Conservation (phyloP, 2,797 vertebrate genomes). For the Bovichtus diacanthus region DNA sequence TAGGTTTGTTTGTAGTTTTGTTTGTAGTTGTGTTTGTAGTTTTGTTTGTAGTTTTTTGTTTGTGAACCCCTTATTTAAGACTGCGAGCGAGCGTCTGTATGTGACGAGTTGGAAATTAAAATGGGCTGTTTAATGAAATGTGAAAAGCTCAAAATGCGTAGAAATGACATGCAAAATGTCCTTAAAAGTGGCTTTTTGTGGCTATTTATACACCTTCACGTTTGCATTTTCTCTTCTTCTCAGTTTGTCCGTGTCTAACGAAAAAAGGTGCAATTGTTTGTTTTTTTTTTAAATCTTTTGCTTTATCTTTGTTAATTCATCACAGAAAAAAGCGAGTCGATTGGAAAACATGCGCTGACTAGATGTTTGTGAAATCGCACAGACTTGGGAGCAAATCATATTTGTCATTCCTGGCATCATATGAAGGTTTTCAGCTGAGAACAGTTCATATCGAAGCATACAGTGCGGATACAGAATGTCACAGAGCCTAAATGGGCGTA, state of each 20-base stretch:
- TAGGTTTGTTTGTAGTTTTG: too few relatives aligned
- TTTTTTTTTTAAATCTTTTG: conserved; percentile 2
- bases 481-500: neutral
- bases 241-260: conserved; percentile 11
- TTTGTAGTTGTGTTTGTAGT: too few relatives aligned
- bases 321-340: neutral
- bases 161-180: too few relatives aligned
- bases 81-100: too few relatives aligned
- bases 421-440: conserved; percentile 10
- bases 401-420: conserved; percentile 24
- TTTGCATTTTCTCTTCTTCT: conserved; percentile 16
- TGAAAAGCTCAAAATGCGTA: too few relatives aligned
- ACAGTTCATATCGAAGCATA: neutral
- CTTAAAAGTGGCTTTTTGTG: too few relatives aligned
- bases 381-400: conserved; percentile 5
- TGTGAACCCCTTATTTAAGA: too few relatives aligned
- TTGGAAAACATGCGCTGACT: conserved; percentile 9
- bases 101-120: too few relatives aligned
- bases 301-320: conserved; percentile 26
- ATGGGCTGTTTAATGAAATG: too few relatives aligned
- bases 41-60: too few relatives aligned
- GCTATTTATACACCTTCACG: too few relatives aligned
- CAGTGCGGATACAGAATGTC: conserved; percentile 1
- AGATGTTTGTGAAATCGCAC: conserved; percentile 24
- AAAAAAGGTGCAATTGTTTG: conserved; percentile 9